Base-by-base conservation (phyloP, 2,113 vertebrate species). In the Eulemur rufifrons region DNA sequence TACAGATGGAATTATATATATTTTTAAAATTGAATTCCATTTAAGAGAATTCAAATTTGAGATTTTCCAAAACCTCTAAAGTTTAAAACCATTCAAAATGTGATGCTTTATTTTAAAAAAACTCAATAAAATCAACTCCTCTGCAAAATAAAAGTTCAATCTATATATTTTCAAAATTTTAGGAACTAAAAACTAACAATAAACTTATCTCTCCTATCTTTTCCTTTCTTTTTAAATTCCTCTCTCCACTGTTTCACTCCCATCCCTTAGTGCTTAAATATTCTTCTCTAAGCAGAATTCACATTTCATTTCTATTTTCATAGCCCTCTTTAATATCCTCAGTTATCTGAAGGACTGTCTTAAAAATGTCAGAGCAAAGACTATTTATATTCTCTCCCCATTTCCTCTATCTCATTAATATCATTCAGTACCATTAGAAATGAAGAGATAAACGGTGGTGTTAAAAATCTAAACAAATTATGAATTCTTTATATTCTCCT, bases 1-100 rank as follows among this genome's bases (percentile, higher is more conserved):
- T 88, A 80, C 1, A 91, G 37, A 63, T 68, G 15, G 25, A 56
- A 69, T 83, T 42, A 91, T 85, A 68, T 90, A 54, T 25, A 50
- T 64, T 10, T 82, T 74, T 77, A 20, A 86, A 78, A 88, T 93
- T 92, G 21, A 85, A 52, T 59, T 86, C 14, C 27, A 64, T 32
- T 50, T 42, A 78, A 68, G 2, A 86, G 11, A 77, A 83, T 59
- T 64, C 50, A 74, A 50, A 94, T 59, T 21, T 39, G 10, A 96
- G 78, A 82, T 63, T 83, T 82, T 94, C 80, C 3, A 54, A 74
- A 68, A 78, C 29, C 27, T 59, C 7, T 86, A 42, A 81, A 59
- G 29, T 77, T 85, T 78, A 82, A 97, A 96, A 73, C 74, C 11
- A 81, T 66, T 92, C 12, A 89, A 89, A 81, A 74, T 69, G 39